These are phyloP conservation scores for Saturnia japonica DNA, from an alignment of 2,888 invertebrate genomes.

Conservation along the genomic window DNA sequence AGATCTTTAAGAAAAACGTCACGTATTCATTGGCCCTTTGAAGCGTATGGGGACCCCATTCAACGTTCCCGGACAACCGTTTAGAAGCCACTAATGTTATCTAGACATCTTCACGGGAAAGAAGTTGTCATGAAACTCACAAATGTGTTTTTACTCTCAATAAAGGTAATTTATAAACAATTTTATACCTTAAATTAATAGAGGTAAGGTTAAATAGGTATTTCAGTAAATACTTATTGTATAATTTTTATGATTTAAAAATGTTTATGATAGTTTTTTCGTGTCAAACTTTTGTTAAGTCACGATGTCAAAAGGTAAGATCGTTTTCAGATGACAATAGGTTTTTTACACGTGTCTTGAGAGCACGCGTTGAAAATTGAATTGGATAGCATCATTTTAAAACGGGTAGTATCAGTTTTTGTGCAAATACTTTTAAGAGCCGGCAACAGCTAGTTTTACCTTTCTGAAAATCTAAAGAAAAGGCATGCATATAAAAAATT, in stretches of 20 bases:
- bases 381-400: neutral
- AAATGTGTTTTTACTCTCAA: slow-evolving; percentile 19
- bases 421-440: neutral
- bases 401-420: neutral
- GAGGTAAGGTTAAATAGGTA: neutral
- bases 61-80: slow-evolving; percentile 63
- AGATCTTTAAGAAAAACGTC: slow-evolving; percentile 77
- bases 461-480: too few species aligned
- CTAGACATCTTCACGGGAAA: slow-evolving; percentile 68
- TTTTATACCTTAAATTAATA: slow-evolving; percentile 9
- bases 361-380: slow-evolving; percentile 72
- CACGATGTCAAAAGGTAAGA: slow-evolving; percentile 63
- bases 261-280: slow-evolving; percentile 62
- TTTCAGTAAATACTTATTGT: slow-evolving; percentile 14
- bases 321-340: slow-evolving; percentile 47
- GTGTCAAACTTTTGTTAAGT: slow-evolving; percentile 47
- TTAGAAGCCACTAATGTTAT: slow-evolving; percentile 81
- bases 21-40: slow-evolving; percentile 59
- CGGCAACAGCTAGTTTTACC: neutral
- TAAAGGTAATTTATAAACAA: slow-evolving; percentile 31
- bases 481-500: too few species aligned
- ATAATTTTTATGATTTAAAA: slow-evolving; percentile 42
- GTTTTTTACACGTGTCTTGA: slow-evolving; percentile 55
- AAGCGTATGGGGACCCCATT: slow-evolving; percentile 52
- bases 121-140: slow-evolving; percentile 59